phyloP scores from a whole-genome alignment of 2,113 vertebrate genomes.

The Copsychus sechellarum region DNA sequence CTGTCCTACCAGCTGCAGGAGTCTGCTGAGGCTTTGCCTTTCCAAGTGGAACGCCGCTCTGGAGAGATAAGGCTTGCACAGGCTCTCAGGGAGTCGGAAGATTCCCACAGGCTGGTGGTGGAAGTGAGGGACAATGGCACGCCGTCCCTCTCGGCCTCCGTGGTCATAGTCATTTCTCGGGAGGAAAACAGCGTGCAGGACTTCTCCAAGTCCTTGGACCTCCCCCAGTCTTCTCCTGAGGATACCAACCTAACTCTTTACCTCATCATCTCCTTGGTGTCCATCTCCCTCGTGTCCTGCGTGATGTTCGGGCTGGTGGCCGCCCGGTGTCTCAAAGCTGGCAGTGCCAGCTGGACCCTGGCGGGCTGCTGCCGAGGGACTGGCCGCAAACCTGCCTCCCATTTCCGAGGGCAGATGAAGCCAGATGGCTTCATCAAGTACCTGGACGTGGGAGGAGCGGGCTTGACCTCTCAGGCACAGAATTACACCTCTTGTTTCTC shows the following conservation, averaged over 20 bases:
- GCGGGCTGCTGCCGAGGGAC: constrained; percentile 75
- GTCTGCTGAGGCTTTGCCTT: constrained; percentile 74
- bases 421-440: constrained; percentile 89
- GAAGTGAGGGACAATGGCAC: constrained; percentile 84
- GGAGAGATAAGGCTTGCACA: constrained; percentile 84
- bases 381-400: constrained; percentile 76
- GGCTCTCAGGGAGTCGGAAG: constrained; percentile 77
- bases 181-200: constrained; percentile 75
- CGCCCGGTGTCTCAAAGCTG: constrained; percentile 78
- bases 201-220: constrained; percentile 70
- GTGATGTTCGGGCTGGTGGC: constrained; percentile 78
- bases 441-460: constrained; percentile 85
- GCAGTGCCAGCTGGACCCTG: constrained; percentile 65
- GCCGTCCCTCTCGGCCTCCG: constrained; percentile 75
- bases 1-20: constrained; percentile 83
- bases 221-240: constrained; percentile 65
- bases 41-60: constrained; percentile 79
- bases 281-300: constrained; percentile 81
- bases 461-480: constrained; percentile 79
- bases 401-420: constrained; percentile 85
- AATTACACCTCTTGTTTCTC: constrained; percentile 87
- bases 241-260: constrained; percentile 82
- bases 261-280: constrained; percentile 84
- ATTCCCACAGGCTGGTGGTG: constrained; percentile 75
- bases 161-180: constrained; percentile 77